Percentiles rank a stretch among this genome's conserved stretches.
Evolutionary conservation across 2,888 invertebrate species (phyloP).

Genomic region (Chironomus tentans): DNA sequence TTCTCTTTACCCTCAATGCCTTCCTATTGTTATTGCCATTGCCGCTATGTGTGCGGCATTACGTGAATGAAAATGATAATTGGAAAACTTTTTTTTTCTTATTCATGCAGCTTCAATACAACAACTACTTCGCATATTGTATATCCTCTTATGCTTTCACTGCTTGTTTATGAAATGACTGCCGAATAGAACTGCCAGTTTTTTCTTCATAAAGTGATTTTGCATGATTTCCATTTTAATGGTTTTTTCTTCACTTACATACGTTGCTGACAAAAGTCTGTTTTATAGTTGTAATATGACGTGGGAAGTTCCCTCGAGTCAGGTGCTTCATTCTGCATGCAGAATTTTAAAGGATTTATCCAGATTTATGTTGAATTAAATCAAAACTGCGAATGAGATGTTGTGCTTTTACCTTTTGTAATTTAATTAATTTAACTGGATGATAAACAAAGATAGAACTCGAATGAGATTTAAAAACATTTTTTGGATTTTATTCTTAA

Average conservation of each 20-base stretch:
- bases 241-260: background rate
- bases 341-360: background rate
- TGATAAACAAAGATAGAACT: too few relatives aligned
- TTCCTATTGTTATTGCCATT: too few relatives aligned
- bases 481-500: too few relatives aligned
- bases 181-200: background rate
- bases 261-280: background rate
- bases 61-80: conserved; percentile 19
- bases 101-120: background rate
- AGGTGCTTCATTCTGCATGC: background rate
- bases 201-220: background rate
- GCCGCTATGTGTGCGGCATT: background rate
- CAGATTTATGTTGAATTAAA: background rate
- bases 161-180: background rate
- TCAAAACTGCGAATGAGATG: background rate
- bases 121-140: too few relatives aligned
- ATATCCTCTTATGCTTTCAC: background rate
- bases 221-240: conserved; percentile 7
- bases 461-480: too few relatives aligned
- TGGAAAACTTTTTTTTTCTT: conserved; percentile 23
- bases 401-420: background rate
- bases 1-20: background rate
- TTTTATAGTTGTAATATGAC: background rate
- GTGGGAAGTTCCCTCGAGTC: background rate
- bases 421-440: too few relatives aligned